Base-by-base conservation (phyloP, 2,797 vertebrate species). In the Neopelma chrysocephalum region DNA sequence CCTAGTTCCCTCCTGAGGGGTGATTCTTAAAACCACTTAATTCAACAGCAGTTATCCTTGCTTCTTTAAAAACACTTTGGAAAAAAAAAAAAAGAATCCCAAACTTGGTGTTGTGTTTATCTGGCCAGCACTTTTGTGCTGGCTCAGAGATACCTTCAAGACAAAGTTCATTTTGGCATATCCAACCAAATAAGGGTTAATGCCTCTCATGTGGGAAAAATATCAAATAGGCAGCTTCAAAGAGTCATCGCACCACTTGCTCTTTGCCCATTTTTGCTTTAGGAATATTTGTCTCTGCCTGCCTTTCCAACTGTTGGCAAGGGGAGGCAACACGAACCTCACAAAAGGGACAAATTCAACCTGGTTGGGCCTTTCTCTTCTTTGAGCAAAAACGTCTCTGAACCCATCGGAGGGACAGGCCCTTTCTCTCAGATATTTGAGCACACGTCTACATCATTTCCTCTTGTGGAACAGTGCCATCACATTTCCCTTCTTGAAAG, bases 1-100 rank as follows among this genome's bases (percentile, higher is more conserved):
- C 83, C 64, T 60, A 43, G 43, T 77, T 93, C 50, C 47, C 43
- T 47, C 83, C 64, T 38, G 68, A 82, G 47, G n/a, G 75, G 94
- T 75, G 86, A 89, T 76, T 95, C 42, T 83, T 87, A 80, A 94
- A 87, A 40, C 48, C 53, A 79, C 77, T 91, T 88, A 73, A 93
- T 91, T 76, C 85, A 93, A 91, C 87, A 9, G 64, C 81, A 82
- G 71, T 50, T 69, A 89, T 65, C 53, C 45, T 89, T 85, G 68
- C 25, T 57, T 85, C 65, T 87, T 89, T 50, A 68, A 75, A 94
- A 93, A 75, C 32, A 70, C 22, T 82, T 90, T 6, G 14, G 15
- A 64, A 32, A 42, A 22, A 42, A 2, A 40, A 38, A 34, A 56
- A 69, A 78, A 65, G 1, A 72, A 53, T 34, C 47, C 43, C 18